Percentiles rank a stretch among this genome's conserved stretches.
Conservation (phyloP, 2,888 invertebrate genomes). For the Heliconius aoede region DNA sequence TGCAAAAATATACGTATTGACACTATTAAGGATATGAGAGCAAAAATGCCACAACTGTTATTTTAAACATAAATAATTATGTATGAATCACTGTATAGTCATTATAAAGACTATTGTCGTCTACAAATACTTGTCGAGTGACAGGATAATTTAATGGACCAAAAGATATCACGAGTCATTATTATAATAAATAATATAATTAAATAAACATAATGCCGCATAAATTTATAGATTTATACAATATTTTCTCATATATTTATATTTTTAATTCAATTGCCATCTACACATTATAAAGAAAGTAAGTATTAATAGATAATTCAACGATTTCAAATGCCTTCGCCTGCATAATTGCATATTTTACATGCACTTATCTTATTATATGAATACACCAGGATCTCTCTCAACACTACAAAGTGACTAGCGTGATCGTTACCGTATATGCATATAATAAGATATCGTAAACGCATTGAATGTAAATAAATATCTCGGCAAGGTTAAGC, state of each 20-base stretch:
- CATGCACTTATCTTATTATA: neutral
- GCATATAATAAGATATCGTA: constrained; percentile 34
- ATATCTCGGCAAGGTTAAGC: constrained; percentile 72
- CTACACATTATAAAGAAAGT: neutral
- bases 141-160: constrained; percentile 50
- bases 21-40: constrained; percentile 46
- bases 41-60: constrained; percentile 46
- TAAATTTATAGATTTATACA: neutral
- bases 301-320: neutral
- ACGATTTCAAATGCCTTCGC: neutral
- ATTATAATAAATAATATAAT: constrained; percentile 17
- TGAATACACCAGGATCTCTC: constrained; percentile 9
- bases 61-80: constrained; percentile 47
- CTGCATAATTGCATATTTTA: neutral
- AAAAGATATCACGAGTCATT: constrained; percentile 39
- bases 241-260: neutral
- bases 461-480: constrained; percentile 56
- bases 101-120: constrained; percentile 49
- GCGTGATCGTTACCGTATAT: constrained; percentile 22
- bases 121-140: constrained; percentile 51
- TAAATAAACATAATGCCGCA: neutral
- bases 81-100: constrained; percentile 50
- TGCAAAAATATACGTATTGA: constrained; percentile 4
- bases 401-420: constrained; percentile 12
- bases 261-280: neutral